A percentile compares a stretch with the other conserved stretches of the same genome.
Conservation (phyloP, 2,888 invertebrate genomes). For the Zaprionus obscuricornis region DNA sequence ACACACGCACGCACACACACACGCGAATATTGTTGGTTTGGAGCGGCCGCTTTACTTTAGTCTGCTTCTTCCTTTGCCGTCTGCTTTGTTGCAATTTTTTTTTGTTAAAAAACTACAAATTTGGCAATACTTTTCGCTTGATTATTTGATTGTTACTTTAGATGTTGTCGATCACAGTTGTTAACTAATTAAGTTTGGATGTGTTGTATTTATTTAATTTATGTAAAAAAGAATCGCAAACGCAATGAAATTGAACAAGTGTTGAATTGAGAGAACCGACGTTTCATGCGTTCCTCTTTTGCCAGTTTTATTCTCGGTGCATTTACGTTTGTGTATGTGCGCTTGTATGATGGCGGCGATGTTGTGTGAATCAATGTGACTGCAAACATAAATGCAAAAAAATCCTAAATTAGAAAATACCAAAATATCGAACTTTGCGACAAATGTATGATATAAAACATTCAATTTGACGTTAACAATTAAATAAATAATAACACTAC, state of each 20-base stretch:
- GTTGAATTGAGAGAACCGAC: slow-evolving; percentile 79
- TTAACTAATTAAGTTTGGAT: slow-evolving; percentile 71
- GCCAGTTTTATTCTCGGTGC: slow-evolving; percentile 64
- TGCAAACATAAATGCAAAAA: background rate
- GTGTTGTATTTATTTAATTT: slow-evolving; percentile 71
- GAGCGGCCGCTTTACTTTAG: slow-evolving; percentile 59
- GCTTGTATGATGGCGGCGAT: slow-evolving; percentile 69
- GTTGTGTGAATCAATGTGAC: slow-evolving; percentile 36
- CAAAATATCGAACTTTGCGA: background rate
- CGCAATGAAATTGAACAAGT: slow-evolving; percentile 82
- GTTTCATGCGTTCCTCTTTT: slow-evolving; percentile 60
- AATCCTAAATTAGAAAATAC: slow-evolving; percentile 12
- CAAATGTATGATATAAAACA: background rate
- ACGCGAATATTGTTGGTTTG: slow-evolving; percentile 52
- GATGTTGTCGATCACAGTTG: slow-evolving; percentile 78
- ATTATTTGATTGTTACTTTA: slow-evolving; percentile 58
- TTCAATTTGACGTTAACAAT: slow-evolving; percentile 4
- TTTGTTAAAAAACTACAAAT: slow-evolving; percentile 51
- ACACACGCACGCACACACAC: slow-evolving; percentile 40
- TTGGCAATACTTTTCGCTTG: slow-evolving; percentile 64
- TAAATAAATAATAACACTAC: too few species aligned
- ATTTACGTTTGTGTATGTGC: slow-evolving; percentile 57
- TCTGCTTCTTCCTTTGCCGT: slow-evolving; percentile 53
- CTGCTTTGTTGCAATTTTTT: slow-evolving; percentile 69
- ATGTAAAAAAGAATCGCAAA: slow-evolving; percentile 79